Evolutionary conservation across 1,140 invertebrate genomes (phyloP).

Genomic region (Phenacoccus solenopsis): DNA sequence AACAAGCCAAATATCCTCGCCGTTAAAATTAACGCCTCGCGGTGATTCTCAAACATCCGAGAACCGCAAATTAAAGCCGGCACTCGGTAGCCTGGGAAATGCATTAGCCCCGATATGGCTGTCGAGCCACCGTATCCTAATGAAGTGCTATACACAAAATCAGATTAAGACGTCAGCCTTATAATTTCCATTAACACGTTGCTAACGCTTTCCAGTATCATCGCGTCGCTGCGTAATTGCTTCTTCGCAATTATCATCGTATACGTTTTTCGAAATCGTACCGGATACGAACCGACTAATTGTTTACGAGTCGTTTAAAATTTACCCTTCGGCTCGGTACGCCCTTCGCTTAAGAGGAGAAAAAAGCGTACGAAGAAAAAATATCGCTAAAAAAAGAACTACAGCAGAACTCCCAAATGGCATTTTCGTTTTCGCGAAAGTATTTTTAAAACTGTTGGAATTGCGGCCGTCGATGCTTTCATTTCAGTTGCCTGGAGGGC

Average conservation of each 20-base stretch:
- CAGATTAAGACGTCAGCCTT: background rate
- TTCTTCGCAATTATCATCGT: background rate
- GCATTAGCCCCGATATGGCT: too few relatives aligned
- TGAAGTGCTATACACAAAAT: background rate
- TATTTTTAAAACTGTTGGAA: background rate
- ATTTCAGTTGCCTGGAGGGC: background rate
- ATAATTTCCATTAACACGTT: background rate
- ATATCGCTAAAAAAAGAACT: background rate
- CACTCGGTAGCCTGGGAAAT: background rate
- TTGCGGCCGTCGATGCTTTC: background rate
- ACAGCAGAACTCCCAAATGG: background rate
- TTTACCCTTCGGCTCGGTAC: background rate
- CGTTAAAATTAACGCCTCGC: background rate
- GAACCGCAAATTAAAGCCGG: background rate
- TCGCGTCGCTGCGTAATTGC: background rate
- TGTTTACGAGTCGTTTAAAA: background rate
- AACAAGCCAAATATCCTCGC: conserved; percentile 1
- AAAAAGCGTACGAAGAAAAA: background rate
- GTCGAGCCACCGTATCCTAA: too few relatives aligned
- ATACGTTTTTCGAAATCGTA: background rate
- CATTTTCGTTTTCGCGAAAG: background rate
- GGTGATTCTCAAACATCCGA: background rate
- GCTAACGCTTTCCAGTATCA: too few relatives aligned
- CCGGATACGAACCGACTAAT: background rate
- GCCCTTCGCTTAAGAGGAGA: background rate